Conservation (phyloP, 2,888 invertebrate genomes). For the Busseola fusca region DNA sequence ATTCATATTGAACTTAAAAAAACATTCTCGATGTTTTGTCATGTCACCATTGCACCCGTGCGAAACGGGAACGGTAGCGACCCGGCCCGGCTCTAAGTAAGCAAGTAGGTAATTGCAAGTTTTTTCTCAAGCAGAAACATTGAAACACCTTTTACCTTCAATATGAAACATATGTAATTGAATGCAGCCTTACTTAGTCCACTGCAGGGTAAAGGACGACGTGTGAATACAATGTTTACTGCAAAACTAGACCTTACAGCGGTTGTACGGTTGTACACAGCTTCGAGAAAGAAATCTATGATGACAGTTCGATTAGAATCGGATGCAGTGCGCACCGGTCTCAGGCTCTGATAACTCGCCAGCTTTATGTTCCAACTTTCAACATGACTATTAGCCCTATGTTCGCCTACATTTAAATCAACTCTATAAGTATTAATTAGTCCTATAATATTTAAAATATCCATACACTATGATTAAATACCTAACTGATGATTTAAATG, state of each 20-base stretch:
- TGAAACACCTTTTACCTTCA: neutral
- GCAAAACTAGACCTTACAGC: constrained; percentile 3
- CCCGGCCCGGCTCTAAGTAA: too few relatives aligned
- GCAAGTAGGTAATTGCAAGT: neutral
- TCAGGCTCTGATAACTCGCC: constrained; percentile 7
- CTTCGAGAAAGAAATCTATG: constrained; percentile 17
- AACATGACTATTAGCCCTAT: neutral
- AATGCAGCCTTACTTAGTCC: neutral
- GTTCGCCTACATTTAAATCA: neutral
- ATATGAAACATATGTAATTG: neutral
- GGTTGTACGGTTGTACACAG: neutral
- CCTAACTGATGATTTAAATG: neutral
- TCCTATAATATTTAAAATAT: neutral
- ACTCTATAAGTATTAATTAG: neutral
- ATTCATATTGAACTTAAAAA: neutral
- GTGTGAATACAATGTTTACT: neutral
- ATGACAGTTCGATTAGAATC: constrained; percentile 33
- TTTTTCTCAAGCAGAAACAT: neutral
- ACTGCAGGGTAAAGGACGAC: neutral
- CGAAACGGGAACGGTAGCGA: too few relatives aligned
- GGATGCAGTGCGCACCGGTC: constrained; percentile 14
- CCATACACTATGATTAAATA: neutral
- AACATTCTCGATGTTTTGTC: neutral
- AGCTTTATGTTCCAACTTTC: constrained; percentile 4
- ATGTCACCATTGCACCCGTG: neutral